These are phyloP conservation scores for Syngnathus acus DNA, from an alignment of 2,797 vertebrate species.

Conservation along the genomic window DNA sequence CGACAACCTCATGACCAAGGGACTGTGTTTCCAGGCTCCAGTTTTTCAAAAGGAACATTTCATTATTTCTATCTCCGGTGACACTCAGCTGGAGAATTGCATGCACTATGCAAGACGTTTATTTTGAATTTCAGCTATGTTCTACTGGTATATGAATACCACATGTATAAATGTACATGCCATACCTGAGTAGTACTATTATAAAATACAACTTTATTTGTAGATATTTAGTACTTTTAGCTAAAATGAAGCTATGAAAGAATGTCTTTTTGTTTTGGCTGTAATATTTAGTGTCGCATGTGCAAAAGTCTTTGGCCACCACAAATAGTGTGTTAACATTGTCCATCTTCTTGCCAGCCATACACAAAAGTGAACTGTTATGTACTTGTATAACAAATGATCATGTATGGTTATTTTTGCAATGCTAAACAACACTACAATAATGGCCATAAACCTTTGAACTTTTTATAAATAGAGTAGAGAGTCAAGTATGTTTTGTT, in stretches of 20 bases:
- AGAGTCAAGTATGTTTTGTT: not conserved
- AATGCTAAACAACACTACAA: not conserved
- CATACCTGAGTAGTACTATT: conserved; percentile 49
- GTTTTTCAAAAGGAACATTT: not conserved
- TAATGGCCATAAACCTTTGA: not conserved
- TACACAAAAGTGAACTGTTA: not conserved
- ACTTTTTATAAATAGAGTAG: not conserved
- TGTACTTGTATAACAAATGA: not conserved
- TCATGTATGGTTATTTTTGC: not conserved
- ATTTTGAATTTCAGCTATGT: not conserved
- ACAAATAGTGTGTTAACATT: not conserved
- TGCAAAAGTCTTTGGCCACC: not conserved
- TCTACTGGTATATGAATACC: not conserved
- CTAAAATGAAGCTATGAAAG: conserved; percentile 18
- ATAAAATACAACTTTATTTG: conserved; percentile 47
- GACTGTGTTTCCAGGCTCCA: not conserved
- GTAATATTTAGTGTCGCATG: not conserved
- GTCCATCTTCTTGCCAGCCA: not conserved
- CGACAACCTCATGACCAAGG: not conserved
- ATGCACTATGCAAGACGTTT: not conserved
- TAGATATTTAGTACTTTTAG: conserved; percentile 9
- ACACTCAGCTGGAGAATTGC: not conserved
- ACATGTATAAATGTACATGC: not conserved
- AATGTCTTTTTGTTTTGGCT: not conserved
- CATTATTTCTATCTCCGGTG: not conserved